Conservation (phyloP, 2,888 invertebrate genomes). For the Chalcis sispes region DNA sequence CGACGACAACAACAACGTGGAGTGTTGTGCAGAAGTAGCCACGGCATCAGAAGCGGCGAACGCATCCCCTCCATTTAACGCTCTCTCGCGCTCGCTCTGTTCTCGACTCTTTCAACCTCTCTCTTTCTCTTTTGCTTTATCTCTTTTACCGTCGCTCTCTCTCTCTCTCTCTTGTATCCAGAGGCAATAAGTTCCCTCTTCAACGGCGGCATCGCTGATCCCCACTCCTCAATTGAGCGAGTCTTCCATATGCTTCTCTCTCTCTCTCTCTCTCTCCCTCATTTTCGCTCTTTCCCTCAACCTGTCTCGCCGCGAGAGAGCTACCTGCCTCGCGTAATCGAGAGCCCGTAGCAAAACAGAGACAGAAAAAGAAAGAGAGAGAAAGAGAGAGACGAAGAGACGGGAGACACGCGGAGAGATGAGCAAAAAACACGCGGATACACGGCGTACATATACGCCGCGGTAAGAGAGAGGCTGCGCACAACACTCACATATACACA, state of each 20-base stretch:
- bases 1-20: background rate
- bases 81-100: constrained; percentile 51
- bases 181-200: too few relatives aligned
- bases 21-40: constrained; percentile 7
- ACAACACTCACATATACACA: background rate
- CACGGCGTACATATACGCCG: too few relatives aligned
- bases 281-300: constrained; percentile 61
- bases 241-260: too few relatives aligned
- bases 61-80: constrained; percentile 62
- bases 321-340: constrained; percentile 67
- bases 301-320: constrained; percentile 68
- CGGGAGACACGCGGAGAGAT: background rate
- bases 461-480: too few relatives aligned
- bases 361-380: background rate
- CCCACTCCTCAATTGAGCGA: too few relatives aligned
- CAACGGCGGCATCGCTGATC: too few relatives aligned
- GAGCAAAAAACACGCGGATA: too few relatives aligned
- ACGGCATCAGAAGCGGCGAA: constrained; percentile 60
- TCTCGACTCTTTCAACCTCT: constrained; percentile 51
- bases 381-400: constrained; percentile 1
- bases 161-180: constrained; percentile 26
- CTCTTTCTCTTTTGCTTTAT: background rate
- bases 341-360: constrained; percentile 21
- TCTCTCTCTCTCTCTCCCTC: constrained; percentile 57
- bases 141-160: background rate